phyloP scores from a whole-genome alignment of 1,140 invertebrate genomes.

The Patella vulgata region DNA sequence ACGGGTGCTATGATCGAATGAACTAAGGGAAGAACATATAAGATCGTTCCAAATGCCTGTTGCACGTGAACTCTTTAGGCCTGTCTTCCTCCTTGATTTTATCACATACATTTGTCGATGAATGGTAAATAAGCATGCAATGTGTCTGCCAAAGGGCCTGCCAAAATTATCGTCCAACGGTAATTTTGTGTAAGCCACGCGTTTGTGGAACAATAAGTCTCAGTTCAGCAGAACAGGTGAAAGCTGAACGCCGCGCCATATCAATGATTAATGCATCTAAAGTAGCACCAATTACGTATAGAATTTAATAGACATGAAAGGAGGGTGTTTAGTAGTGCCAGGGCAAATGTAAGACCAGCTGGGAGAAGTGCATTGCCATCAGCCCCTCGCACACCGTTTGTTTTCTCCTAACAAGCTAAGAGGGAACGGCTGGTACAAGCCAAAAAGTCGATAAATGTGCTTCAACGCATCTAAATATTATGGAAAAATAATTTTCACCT shows the following conservation, averaged over 20 bases:
- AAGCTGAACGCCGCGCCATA: conserved; percentile 29
- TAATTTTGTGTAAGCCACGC: conserved; percentile 44
- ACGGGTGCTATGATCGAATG: too few species aligned
- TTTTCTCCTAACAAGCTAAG: too few species aligned
- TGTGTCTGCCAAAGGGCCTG: conserved; percentile 32
- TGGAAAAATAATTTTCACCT: too few species aligned
- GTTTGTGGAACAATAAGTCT: conserved; percentile 40
- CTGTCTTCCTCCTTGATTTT: conserved; percentile 11
- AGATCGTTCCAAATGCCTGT: too few species aligned
- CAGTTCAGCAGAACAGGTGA: conserved; percentile 47
- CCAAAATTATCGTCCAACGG: conserved; percentile 40
- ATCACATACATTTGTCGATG: conserved; percentile 35
- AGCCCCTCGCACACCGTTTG: not conserved
- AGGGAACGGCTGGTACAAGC: too few species aligned
- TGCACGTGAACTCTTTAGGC: too few species aligned
- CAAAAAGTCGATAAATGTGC: too few species aligned
- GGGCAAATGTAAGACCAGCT: conserved; percentile 47
- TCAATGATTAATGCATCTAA: conserved; percentile 47
- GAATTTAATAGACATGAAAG: conserved; percentile 59
- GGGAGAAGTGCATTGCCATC: conserved; percentile 14
- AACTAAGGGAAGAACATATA: too few species aligned
- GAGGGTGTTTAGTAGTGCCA: conserved; percentile 48
- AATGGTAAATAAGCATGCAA: conserved; percentile 48
- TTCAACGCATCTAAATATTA: too few species aligned
- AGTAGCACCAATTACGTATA: conserved; percentile 54